Base-by-base conservation (phyloP, 2,797 vertebrate genomes). In the Anas bernieri region DNA sequence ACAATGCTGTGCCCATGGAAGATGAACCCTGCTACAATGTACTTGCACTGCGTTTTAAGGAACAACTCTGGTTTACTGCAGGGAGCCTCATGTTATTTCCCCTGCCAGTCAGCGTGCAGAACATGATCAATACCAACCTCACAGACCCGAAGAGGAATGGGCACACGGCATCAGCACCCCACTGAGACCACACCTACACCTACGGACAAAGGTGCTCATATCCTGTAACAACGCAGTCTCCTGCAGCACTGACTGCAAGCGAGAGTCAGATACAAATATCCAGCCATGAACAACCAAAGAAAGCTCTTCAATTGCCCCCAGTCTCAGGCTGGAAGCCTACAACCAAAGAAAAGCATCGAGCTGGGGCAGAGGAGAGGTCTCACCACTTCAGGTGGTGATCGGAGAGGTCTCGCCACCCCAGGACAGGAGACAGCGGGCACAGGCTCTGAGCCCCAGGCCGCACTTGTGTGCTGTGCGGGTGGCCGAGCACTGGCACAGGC, bases 101-200 rank as follows among this genome's bases (percentile, higher is more conserved):
- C 17, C 11, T 4, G 31, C 31, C 20, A 23, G 0, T 8, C 48
- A 86, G 12, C 0, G 1, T 10, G 43, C 26, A 74, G 58, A 88
- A 83, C 48, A 28, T 2, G 2, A 61, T 59, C 30, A 52, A 77
- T 56, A 13, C 22, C 35, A 83, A 17, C 12, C n/a, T 35, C 5
- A 26, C 45, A 56, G 37, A 33, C 10, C 21, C 23, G 23, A 4
- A 35, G 9, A 88, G 17, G 43, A 80, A 81, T 0, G 1, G 22
- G 17, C 22, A 83, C 15, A 4, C 0, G 0, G 76, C 46, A 94
- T 77, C 39, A 67, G 15, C 43, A 56, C 0, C 0, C 20, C 43
- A 48, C 43, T 22, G 61, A 74, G 35, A 50, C 46, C 7, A 15
- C 30, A 37, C 12, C 76, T 45, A 54, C 41, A 41, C 43, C 18